Base-by-base conservation (phyloP, 2,888 invertebrate genomes). In the Heteropelma amictum region DNA sequence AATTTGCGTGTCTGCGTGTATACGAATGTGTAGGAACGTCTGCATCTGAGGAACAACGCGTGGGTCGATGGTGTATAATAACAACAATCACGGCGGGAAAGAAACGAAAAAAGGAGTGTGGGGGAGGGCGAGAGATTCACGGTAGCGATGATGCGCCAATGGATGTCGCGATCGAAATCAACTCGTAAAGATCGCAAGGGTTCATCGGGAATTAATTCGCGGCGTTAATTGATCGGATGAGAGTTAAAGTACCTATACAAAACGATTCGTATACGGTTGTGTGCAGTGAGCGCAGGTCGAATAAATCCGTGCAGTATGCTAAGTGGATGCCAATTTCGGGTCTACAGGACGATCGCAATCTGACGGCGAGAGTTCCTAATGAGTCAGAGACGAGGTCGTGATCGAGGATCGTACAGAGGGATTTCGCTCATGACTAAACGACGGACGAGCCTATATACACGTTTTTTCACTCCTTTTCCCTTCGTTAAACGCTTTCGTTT, bases 281-380 rank as follows among this genome's bases (percentile, higher is more conserved):
- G 30, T 33, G 7, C 19, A 21, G n/a, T 21, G 14, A 40, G 45
- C 8, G 19, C 68, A 63, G 73, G 7, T 69, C 40, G 63, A 69
- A 73, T 69, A 64, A 73, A 69, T 73, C 40, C 68, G 56, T 73
- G 73, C 73, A 69, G 58, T 73, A 69, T 73, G 73, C 73, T 63
- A 73, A 73, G 73, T 73, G 73, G 63, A 73, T 73, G 69, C 63
- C 73, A 69, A 73, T 73, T 73, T 73, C 69, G 73, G 73, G 73
- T 69, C 73, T 58, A 64, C 58, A 63, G 58, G 56, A 64, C 68
- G 73, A 73, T 73, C 73, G 73, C 69, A 64, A 73, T 73, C 73
- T 51, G 28, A 12, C 42, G 35, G 49, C 8, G 5, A n/a, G 12
- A 64, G 61, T 49, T 69, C 63, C 69, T 73, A 73, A 73, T 73